Conservation (phyloP, 2,797 vertebrate species). For the Synaphobranchus kaupii region DNA sequence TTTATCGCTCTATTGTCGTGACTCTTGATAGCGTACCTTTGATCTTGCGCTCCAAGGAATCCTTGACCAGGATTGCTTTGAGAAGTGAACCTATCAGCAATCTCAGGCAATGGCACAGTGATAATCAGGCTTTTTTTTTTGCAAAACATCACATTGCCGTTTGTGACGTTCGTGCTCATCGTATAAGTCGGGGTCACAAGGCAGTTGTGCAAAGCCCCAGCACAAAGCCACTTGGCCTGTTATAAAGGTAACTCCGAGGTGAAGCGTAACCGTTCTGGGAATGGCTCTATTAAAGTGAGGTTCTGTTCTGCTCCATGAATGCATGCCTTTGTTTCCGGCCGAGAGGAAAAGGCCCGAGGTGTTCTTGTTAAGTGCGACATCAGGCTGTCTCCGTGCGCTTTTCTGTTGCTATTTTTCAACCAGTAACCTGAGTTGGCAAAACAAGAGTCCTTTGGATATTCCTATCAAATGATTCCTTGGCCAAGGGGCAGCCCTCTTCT, state of each 20-base stretch:
- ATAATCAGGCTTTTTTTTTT: conserved; percentile 25
- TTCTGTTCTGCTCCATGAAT: conserved; percentile 25
- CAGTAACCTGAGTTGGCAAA: neutral
- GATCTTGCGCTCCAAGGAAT: neutral
- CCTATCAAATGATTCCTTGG: neutral
- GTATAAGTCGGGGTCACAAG: neutral
- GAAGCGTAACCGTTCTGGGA: neutral
- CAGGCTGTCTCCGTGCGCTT: conserved; percentile 18
- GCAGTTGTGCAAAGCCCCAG: neutral
- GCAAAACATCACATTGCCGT: neutral
- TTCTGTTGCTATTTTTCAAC: neutral
- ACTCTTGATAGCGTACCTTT: neutral
- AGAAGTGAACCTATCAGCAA: neutral
- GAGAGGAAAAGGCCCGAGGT: conserved; percentile 22
- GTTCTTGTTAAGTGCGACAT: neutral
- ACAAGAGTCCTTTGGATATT: conserved; percentile 2
- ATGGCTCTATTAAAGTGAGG: neutral
- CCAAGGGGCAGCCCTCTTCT: neutral
- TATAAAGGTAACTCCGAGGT: conserved; percentile 11
- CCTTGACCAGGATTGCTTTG: neutral
- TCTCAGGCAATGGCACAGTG: neutral
- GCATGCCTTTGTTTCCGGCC: conserved; percentile 15
- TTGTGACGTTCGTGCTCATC: neutral
- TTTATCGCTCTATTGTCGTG: neutral
- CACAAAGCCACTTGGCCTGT: neutral